Percentiles rank a stretch among this genome's conserved stretches.
phyloP scores from a whole-genome alignment of 2,113 vertebrate genomes.

The Rattus norvegicus region DNA sequence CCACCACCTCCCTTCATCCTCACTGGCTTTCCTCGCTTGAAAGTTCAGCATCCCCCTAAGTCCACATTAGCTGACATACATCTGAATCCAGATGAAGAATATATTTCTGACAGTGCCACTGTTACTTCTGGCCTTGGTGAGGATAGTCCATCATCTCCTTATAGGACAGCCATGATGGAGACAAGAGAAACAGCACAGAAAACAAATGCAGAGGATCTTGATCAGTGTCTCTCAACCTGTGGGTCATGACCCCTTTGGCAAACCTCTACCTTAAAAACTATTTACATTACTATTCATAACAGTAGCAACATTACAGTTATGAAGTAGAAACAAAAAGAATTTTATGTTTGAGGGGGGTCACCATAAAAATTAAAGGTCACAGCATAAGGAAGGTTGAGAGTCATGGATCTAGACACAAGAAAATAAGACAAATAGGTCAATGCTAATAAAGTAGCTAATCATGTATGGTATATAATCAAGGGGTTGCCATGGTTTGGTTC shows the following conservation, averaged over 20 bases:
- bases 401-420: neutral
- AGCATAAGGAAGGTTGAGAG: neutral
- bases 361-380: neutral
- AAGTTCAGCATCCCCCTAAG: constrained; percentile 52
- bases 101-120: constrained; percentile 7
- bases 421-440: neutral
- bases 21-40: constrained; percentile 56
- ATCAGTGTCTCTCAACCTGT: neutral
- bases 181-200: neutral
- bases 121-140: neutral
- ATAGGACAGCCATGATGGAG: neutral
- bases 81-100: constrained; percentile 35
- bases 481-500: neutral
- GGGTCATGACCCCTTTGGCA: neutral
- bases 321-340: neutral
- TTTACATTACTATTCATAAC: neutral
- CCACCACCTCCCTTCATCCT: constrained; percentile 18
- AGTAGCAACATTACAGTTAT: neutral
- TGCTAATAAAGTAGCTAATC: neutral
- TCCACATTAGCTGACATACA: constrained; percentile 19
- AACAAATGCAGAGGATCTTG: neutral
- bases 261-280: neutral
- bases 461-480: neutral
- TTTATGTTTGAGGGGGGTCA: neutral
- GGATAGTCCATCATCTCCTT: neutral